A percentile compares a stretch with the other conserved stretches of the same genome.
These are phyloP conservation scores for Schizotus pectinicornis DNA, from an alignment of 2,888 invertebrate genomes.

Conservation along the genomic window DNA sequence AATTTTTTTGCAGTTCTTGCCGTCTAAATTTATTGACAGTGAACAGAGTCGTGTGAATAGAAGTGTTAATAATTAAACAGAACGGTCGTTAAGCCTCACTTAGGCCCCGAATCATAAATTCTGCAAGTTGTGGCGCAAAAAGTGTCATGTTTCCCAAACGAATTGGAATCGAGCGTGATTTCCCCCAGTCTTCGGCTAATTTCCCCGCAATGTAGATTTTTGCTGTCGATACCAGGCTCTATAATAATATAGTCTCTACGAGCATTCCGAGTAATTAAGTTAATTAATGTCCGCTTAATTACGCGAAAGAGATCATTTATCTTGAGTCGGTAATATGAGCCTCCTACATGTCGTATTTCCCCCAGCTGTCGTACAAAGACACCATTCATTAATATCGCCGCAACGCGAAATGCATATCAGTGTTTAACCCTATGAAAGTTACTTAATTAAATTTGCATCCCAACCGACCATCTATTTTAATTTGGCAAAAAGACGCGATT, in stretches of 20 bases:
- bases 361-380: slow-evolving; percentile 28
- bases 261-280: slow-evolving; percentile 34
- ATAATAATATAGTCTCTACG: slow-evolving; percentile 17
- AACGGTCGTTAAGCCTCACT: too few relatives aligned
- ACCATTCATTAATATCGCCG: slow-evolving; percentile 33
- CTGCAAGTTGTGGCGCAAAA: too few relatives aligned
- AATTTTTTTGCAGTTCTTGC: too few relatives aligned
- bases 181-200: not conserved
- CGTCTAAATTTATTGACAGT: too few relatives aligned
- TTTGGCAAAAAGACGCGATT: not conserved
- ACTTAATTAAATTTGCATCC: slow-evolving; percentile 18
- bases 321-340: slow-evolving; percentile 35
- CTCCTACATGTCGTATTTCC: slow-evolving; percentile 22
- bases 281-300: slow-evolving; percentile 38
- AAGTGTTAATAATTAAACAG: too few relatives aligned
- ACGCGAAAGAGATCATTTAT: slow-evolving; percentile 36
- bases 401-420: slow-evolving; percentile 26
- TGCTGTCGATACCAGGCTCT: slow-evolving; percentile 8
- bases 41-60: too few relatives aligned
- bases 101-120: too few relatives aligned
- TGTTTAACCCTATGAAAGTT: slow-evolving; percentile 18
- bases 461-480: slow-evolving; percentile 11
- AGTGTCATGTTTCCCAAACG: too few relatives aligned
- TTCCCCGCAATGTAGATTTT: slow-evolving; percentile 1
- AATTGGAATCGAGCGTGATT: too few relatives aligned